Base-by-base conservation (phyloP, 2,797 vertebrate genomes). In the Amblyraja radiata region DNA sequence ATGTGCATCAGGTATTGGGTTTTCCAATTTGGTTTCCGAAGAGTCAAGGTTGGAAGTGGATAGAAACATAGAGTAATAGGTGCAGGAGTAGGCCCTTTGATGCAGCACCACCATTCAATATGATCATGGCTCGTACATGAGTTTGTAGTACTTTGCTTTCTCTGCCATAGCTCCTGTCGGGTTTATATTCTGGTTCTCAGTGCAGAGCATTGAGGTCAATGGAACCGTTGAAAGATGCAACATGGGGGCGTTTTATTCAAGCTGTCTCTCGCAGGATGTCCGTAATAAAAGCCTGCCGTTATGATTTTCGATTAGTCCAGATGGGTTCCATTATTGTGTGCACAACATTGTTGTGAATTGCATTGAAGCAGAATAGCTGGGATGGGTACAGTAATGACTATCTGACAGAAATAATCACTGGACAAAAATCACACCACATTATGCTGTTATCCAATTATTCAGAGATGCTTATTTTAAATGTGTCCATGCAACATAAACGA, bases 361-460 rank as follows among this genome's bases (percentile, higher is more conserved):
- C 21, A 14, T 25, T 28, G 71, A 9, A n/a, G 68, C 28, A 3
- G 39, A 76, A 36, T 46, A 54, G 23, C 28, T 58, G 21, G 90
- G 73, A 76, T 92, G 71, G 68, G 39, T 14, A 9, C 21, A n/a
- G 8, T 54, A 54, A 76, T 76, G 68, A 76, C 39, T 74, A 28
- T 36, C 21, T 46, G 71, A 46, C 71, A 76, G 68, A 28, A 76
- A 58, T 92, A 74, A 76, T 28, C 71, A 73, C 54, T 16, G 23
- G 25, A 54, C 73, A 23, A 73, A 74, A 23, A 76, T 76, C 71
- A 76, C 18, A 25, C 58, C 7, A 25, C 68, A 76, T 74, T 76
- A 76, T 74, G 39, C 39, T 76, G 25, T 92, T 92, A 39, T 21
- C 36, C 90, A 92, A 76, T 73, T 74, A 76, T 76, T 92, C 23